Percentiles rank a stretch among this genome's conserved stretches.
These are phyloP conservation scores for Sycobia sp. DNA, from an alignment of 1,140 invertebrate species.

Conservation along the genomic window DNA sequence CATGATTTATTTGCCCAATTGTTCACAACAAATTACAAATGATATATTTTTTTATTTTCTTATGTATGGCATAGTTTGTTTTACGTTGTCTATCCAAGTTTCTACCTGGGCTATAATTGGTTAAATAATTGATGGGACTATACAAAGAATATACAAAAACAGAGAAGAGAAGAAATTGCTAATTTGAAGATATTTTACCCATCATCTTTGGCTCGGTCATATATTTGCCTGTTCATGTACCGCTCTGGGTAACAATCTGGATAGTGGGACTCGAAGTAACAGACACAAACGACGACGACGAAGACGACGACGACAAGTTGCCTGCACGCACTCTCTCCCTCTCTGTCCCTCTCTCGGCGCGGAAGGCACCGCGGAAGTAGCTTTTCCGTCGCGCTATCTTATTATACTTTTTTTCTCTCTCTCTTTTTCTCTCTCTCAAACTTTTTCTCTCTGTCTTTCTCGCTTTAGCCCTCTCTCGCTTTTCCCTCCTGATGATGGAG, in stretches of 20 bases:
- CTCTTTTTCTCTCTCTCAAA: no score
- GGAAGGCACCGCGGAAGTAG: background rate
- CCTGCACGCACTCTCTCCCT: background rate
- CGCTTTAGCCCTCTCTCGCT: conserved; percentile 13
- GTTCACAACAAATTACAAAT: no score
- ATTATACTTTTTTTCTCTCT: no score
- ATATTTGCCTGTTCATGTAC: conserved; percentile 38
- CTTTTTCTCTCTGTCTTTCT: no score
- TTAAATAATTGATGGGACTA: no score
- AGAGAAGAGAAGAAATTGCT: conserved; percentile 21
- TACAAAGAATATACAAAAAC: conserved; percentile 21
- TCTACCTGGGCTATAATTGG: no score
- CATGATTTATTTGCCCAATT: no score
- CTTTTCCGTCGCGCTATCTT: no score
- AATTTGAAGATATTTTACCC: conserved; percentile 31
- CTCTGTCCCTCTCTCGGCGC: conserved; percentile 21
- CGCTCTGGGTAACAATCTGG: conserved; percentile 20
- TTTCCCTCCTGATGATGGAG: background rate
- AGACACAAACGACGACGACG: conserved; percentile 23
- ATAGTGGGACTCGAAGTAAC: conserved; percentile 12
- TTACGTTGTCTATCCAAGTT: no score
- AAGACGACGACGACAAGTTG: conserved; percentile 19
- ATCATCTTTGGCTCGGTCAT: conserved; percentile 37
- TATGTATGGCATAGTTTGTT: no score
- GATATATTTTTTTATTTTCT: no score